These are phyloP conservation scores for Rhinogobius similis DNA, from an alignment of 2,113 vertebrate genomes.

Conservation along the genomic window DNA sequence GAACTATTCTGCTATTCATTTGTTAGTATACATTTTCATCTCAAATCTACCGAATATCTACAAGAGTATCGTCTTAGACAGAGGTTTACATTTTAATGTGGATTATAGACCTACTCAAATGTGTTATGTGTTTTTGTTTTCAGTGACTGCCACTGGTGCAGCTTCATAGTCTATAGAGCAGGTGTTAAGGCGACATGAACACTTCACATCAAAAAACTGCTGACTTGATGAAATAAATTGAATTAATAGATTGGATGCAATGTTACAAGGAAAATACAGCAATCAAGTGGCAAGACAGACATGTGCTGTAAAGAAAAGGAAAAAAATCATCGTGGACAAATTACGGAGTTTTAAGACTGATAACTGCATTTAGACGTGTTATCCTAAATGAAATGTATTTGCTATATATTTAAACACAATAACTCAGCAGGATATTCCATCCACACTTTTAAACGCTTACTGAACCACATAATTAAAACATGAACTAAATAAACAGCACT, in stretches of 20 bases:
- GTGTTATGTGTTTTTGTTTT: too few relatives aligned
- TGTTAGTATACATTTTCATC: not conserved
- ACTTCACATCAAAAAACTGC: not conserved
- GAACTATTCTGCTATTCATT: not conserved
- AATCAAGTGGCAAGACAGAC: constrained; percentile 24
- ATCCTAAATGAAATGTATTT: too few relatives aligned
- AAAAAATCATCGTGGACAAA: too few relatives aligned
- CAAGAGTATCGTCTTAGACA: not conserved
- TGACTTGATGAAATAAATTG: constrained; percentile 28
- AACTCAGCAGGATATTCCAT: too few relatives aligned
- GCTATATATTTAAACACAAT: too few relatives aligned
- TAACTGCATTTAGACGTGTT: too few relatives aligned
- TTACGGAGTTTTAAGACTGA: too few relatives aligned
- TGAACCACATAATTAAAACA: too few relatives aligned
- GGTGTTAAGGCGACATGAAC: not conserved
- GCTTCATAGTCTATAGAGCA: not conserved
- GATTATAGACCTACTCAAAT: not conserved
- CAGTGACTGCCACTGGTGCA: not conserved
- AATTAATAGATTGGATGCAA: constrained; percentile 37
- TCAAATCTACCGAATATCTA: not conserved
- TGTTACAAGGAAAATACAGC: constrained; percentile 34
- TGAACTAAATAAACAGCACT: too few relatives aligned
- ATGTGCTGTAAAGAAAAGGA: not conserved
- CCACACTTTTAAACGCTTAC: too few relatives aligned
- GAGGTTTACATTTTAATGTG: not conserved